Evolutionary conservation across 2,888 invertebrate species (phyloP), one percentile per base, ranked within the genome.

Genomic region (Hypomecis punctinalis): DNA sequence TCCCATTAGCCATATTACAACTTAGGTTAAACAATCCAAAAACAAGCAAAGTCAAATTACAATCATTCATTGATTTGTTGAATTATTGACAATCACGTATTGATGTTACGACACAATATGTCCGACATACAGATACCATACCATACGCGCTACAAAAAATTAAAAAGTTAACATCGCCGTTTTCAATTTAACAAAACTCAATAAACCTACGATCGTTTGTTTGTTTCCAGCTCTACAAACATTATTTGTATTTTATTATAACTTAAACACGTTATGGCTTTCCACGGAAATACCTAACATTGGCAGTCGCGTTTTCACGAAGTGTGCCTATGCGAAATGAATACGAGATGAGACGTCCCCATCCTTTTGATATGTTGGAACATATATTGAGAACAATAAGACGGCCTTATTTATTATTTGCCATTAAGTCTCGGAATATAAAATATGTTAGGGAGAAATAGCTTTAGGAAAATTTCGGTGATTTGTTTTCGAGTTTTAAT

Each of bases 321-420:
- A 86, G 85, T 82, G 79, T 76, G 79, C 75, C 76, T 76, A 80
- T 86, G 89, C 80, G 87, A 68, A 69, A 72, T 70, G 90, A 88
- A 90, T 90, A 86, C 79, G 65, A 74, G 82, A 89, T 85, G 81
- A 81, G 81, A 68, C 75, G 76, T 80, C 82, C 83, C 83, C 82
- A 80, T 81, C 76, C 77, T 78, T 77, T 80, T 81, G 81, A 81
- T 79, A 79, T 79, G 76, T 78, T 58, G 66, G 62, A 64, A 70
- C 66, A 68, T 49, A 57, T 59, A 68, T 64, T 63, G 64, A 47
- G 68, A 79, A 79, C 81, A 82, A 83, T 84, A 83, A 82, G 79
- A 80, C 79, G 76, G 74, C 79, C 79, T 81, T 80, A 84, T 86
- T 84, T 88, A 88, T 84, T 86, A 83, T 80, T 72, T 78, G 71